Conservation (phyloP, 2,113 vertebrate species). For the Smithornis capensis region DNA sequence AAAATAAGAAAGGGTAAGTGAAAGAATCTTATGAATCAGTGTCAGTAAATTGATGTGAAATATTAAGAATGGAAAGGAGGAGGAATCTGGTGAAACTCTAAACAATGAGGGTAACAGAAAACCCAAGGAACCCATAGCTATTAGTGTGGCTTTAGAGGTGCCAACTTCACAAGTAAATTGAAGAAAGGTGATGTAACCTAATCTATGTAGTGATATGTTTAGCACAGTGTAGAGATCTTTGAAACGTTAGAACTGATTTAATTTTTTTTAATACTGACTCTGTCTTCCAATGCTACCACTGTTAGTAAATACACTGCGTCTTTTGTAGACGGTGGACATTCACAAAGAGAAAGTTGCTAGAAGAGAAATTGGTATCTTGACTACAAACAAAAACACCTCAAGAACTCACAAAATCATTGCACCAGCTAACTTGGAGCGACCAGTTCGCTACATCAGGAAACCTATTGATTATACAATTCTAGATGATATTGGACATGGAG, state of each 20-base stretch:
- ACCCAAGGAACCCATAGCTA: background rate
- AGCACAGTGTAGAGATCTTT: background rate
- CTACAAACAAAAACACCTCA: conserved; percentile 99
- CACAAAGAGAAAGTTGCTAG: conserved; percentile 99
- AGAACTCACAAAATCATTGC: conserved; percentile 99
- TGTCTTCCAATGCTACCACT: conserved; percentile 53
- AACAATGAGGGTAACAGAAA: background rate
- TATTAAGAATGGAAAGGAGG: background rate
- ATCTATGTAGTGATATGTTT: background rate
- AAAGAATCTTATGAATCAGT: background rate
- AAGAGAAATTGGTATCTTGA: conserved; percentile 99
- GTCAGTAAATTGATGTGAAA: background rate
- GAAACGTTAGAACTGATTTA: background rate
- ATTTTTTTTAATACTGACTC: conserved; percentile 21
- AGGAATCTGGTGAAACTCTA: background rate
- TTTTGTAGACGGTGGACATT: conserved; percentile 96
- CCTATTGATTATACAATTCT: conserved; percentile 97
- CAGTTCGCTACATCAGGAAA: conserved; percentile 98
- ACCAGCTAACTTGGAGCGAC: conserved; percentile 95
- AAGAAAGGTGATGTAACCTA: background rate
- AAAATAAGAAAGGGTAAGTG: background rate
- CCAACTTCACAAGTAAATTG: background rate
- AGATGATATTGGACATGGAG: conserved; percentile 98
- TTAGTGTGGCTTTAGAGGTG: background rate
- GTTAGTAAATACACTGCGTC: conserved; percentile 70